Evolutionary conservation across 2,113 vertebrate genomes (phyloP), one percentile per base, ranked within the genome.

Genomic region (Plecturocebus donacophilus): DNA sequence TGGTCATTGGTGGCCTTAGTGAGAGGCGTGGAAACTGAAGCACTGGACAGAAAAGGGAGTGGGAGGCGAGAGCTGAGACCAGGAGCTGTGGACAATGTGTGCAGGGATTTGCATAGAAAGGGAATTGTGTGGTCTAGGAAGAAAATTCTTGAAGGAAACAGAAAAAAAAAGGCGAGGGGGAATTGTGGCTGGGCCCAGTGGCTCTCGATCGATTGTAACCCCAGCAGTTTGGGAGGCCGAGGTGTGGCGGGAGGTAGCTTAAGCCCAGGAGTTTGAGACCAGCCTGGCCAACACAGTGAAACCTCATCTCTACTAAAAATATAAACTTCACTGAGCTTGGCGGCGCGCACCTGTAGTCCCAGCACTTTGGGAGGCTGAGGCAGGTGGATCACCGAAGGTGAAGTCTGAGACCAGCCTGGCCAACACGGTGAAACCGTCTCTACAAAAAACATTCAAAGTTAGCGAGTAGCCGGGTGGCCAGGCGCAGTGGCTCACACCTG

Each of bases 1-100:
- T 61, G 54, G 40, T 32, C 71, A 45, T 14, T 20, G 38, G 82
- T 16, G 32, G 64, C 91, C 76, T 92, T n/a, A 19, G 52, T 6
- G 20, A 52, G 70, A 83, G 71, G 35, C 0, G 0, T 56, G 11
- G n/a, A 38, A 16, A 8, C 14, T 5, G 61, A 58, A 6, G 1
- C 23, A 9, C 21, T 6, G 40, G 20, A 54, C 0, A 2, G 58
- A 13, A 68, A 45, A 64, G 49, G 10, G 2, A 54, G 30, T 35
- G 1, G 47, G 32, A 61, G 3, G 47, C 7, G 20, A 38, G 54
- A 80, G 17, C 4, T 70, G 54, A 20, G 45, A 38, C 30, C 7
- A n/a, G 76, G 54, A 17, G 47, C 30, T 0, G 0, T 1, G 27
- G 68, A 64, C 54, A 25, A 2, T 1, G 7, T 0, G 1, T 45